Conservation (phyloP, 1,140 invertebrate species). For the Dysdera silvatica region DNA sequence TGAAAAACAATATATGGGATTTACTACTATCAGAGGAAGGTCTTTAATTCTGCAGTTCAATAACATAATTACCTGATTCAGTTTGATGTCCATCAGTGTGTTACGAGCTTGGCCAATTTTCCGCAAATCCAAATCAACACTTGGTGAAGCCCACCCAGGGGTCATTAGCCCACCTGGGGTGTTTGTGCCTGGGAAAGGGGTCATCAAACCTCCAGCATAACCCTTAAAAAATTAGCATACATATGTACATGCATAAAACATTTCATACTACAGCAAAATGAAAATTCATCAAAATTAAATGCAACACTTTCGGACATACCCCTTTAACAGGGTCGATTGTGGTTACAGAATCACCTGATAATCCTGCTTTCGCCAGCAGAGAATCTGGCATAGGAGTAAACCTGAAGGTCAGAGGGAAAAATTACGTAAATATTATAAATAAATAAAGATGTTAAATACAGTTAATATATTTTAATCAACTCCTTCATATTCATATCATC, state of each 20-base stretch:
- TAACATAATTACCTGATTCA: constrained; percentile 63
- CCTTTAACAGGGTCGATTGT: constrained; percentile 72
- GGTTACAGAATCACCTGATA: constrained; percentile 63
- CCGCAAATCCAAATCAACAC: constrained; percentile 89
- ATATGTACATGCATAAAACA: no score
- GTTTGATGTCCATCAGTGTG: constrained; percentile 98
- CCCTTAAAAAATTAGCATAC: constrained; percentile 10
- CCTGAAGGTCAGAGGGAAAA: constrained; percentile 38
- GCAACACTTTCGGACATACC: no score
- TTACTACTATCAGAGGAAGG: neutral
- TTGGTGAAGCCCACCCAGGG: constrained; percentile 59
- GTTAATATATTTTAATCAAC: neutral
- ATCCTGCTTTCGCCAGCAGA: constrained; percentile 76
- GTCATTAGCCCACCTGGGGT: constrained; percentile 33
- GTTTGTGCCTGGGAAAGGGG: constrained; percentile 33
- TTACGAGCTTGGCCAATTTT: constrained; percentile 99
- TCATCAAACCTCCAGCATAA: constrained; percentile 30
- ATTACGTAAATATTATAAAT: constrained; percentile 7
- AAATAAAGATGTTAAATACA: neutral
- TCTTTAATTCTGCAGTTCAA: neutral
- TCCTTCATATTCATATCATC: constrained; percentile 43
- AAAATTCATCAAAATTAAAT: no score
- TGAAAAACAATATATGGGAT: neutral
- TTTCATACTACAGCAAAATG: no score
- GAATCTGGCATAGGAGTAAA: constrained; percentile 97